Evolutionary conservation across 2,797 vertebrate genomes (phyloP), one percentile per base, ranked within the genome.

Genomic region (Spea hammondii): DNA sequence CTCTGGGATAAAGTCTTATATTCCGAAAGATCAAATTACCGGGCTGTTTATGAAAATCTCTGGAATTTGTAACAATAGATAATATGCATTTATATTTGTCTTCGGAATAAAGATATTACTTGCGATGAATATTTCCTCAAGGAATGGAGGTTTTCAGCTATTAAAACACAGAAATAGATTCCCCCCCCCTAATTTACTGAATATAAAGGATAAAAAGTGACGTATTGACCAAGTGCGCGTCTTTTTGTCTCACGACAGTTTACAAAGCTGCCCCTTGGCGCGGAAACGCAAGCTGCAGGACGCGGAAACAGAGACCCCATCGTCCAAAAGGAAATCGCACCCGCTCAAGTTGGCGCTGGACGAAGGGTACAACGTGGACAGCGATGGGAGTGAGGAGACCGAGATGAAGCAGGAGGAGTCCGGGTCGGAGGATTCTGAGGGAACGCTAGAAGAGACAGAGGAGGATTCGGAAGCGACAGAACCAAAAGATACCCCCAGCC

Each of bases 241-340:
- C 4, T 12, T 72, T 9, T 57, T 65, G 68, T 64, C 53, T 57
- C 45, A 14, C 62, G 48, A 5, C 71, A 79, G 77, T 79, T 79
- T 79, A 74, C 77, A 67, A 49, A 97, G 94, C 81, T 98, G 97
- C 88, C 96, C 97, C 10, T 86, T 98, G 65, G 97, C 96, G 72
- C 95, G 96, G 87, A 99, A 98, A 87, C 95, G 97, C 77, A 96
- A 95, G 79, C 90, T 96, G 66, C 94, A 96, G 83, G 95, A 96
- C 11, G 84, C 90, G 0, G 94, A 94, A 91, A 92, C 88, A 0
- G 94, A 94, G 84, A 95, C 92, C 53, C 92, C 94, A 13, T 87
- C 91, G 64, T 94, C 93, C 3, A 97, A 97, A 86, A 95, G 96
- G 88, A 98, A 97, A 91, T 93, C 95, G 44, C 92, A 95, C 14